Evolutionary conservation across 2,888 invertebrate species (phyloP), one percentile per base, ranked within the genome.

Genomic region (Heliconius cydno): DNA sequence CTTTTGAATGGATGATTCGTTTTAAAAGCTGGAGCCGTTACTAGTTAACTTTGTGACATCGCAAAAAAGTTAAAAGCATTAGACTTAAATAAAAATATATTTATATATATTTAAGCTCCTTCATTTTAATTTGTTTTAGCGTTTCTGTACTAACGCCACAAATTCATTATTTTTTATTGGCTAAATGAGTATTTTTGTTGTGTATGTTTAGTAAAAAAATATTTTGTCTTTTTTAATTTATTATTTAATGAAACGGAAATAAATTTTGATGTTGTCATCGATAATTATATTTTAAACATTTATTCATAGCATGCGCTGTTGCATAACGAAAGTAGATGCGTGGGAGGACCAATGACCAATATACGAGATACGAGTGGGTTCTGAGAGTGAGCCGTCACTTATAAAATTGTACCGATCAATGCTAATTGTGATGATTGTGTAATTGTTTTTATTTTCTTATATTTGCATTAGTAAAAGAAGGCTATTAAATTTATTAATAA

Each of bases 241-340:
- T n/a, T 7, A 6, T 52, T 52, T 19, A 52, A 41, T 60, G 1
- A 22, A 60, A 25, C n/a, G 12, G 13, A 25, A 63, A 68, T 2
- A 38, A 12, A n/a, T 68, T 13, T 68, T 34, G 10, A 68, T n/a
- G 34, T 1, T 34, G 67, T 67, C 19, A 67, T 67, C 67, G 67
- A 67, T 38, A 65, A 67, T 79, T 67, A 30, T 71, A 72, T 81
- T 63, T 13, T 79, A 71, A 66, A 65, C 46, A 66, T 34, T 74
- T 81, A 80, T 81, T 79, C 81, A 80, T 73, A 84, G 82, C 81
- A 80, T 79, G 63, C n/a, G 60, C 25, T 73, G 80, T 81, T 82
- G 82, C 77, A 77, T 80, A 84, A 85, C 84, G 87, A 88, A 89
- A 89, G 86, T 85, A 83, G 84, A 84, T 80, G 83, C 85, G 89